These are phyloP conservation scores for Momotus momota DNA, from an alignment of 2,797 vertebrate genomes.

Conservation along the genomic window DNA sequence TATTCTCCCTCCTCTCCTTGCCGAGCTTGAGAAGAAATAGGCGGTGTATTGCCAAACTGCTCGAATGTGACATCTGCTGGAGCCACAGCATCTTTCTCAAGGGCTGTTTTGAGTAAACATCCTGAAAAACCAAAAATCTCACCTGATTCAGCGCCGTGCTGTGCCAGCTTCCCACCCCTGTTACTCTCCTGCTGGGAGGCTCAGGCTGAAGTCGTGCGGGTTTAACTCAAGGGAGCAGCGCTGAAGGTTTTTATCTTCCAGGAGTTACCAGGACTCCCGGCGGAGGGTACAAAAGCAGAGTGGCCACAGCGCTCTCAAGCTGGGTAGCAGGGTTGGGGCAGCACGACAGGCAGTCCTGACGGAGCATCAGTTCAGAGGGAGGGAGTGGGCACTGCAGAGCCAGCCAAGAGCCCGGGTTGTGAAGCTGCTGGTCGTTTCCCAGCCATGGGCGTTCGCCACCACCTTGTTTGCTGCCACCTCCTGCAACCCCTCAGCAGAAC, in stretches of 20 bases:
- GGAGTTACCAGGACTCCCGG: background rate
- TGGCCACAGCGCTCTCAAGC: background rate
- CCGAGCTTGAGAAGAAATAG: slow-evolving; percentile 45
- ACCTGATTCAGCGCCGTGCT: slow-evolving; percentile 43
- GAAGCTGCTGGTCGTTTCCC: background rate
- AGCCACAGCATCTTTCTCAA: slow-evolving; percentile 59
- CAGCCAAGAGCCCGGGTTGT: background rate
- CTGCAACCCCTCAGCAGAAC: background rate
- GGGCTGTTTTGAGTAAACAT: slow-evolving; percentile 57
- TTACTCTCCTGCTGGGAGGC: background rate
- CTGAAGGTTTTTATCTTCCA: background rate
- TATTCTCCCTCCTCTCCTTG: background rate
- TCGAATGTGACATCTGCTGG: slow-evolving; percentile 49
- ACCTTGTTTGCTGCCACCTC: background rate
- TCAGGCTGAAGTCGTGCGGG: background rate
- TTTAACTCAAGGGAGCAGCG: background rate
- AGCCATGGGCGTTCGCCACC: background rate
- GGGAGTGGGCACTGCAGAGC: background rate
- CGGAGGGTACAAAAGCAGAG: background rate
- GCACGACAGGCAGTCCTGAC: accelerated
- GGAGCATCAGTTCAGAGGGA: background rate
- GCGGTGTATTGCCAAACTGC: slow-evolving; percentile 39
- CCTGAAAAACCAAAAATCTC: slow-evolving; percentile 45
- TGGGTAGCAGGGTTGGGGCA: background rate
- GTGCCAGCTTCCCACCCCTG: slow-evolving; percentile 46